A percentile compares a stretch with the other conserved stretches of the same genome.
Conservation (phyloP, 2,797 vertebrate genomes). For the Zenarchopterus dispar region DNA sequence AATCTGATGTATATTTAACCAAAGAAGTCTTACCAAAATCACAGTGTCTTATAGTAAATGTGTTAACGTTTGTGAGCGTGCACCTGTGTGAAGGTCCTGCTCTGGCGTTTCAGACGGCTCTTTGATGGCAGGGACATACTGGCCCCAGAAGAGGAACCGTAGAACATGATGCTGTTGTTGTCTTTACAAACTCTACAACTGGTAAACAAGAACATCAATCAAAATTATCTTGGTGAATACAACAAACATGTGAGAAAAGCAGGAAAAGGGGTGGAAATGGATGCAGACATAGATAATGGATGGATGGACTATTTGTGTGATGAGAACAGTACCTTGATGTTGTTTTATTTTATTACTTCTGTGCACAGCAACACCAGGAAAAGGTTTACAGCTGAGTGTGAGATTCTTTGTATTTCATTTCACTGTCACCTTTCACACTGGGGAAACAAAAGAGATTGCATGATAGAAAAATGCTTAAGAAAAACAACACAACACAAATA, state of each 20-base stretch:
- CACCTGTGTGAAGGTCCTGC: slow-evolving; percentile 90
- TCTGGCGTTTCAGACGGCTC: slow-evolving; percentile 91
- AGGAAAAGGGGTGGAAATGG: too few relatives aligned
- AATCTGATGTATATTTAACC: slow-evolving; percentile 1
- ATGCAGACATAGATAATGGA: slow-evolving; percentile 1
- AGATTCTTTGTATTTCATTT: slow-evolving; percentile 42
- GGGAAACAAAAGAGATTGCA: slow-evolving; percentile 5
- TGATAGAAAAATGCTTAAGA: slow-evolving; percentile 1
- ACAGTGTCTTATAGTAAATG: neutral
- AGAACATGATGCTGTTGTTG: slow-evolving; percentile 86
- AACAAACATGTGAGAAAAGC: neutral
- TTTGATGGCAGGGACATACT: slow-evolving; percentile 93
- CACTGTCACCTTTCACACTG: slow-evolving; percentile 55
- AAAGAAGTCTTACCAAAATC: neutral
- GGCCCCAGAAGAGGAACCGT: slow-evolving; percentile 89
- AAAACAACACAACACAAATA: neutral
- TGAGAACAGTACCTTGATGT: slow-evolving; percentile 55
- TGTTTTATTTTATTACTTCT: slow-evolving; percentile 15
- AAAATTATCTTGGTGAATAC: neutral
- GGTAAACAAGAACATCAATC: slow-evolving; percentile 16
- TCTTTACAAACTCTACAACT: slow-evolving; percentile 51
- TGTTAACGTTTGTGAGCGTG: slow-evolving; percentile 3
- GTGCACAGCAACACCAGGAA: slow-evolving; percentile 32
- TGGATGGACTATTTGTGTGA: neutral
- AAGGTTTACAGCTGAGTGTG: slow-evolving; percentile 33